Evolutionary conservation across 2,888 invertebrate species (phyloP), one percentile per base, ranked within the genome.

Genomic region (Siphonodentalium dalli): DNA sequence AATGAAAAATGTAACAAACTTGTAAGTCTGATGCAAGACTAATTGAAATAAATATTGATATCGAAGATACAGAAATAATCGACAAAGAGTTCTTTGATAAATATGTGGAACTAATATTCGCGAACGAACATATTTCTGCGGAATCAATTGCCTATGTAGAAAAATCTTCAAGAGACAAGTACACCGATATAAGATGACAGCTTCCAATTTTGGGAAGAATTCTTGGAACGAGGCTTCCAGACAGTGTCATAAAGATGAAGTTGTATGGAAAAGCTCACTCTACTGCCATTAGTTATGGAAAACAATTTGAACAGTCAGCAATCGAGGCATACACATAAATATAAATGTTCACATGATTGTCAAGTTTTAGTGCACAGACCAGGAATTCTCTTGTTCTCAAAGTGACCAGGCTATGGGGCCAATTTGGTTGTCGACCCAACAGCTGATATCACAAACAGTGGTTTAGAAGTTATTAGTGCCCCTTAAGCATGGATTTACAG

Each of bases 141-240:
- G 20, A 28, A 9, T 8, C 5, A 20, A 29, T 28, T 28, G 18
- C 27, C 7, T 7, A 23, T 9, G n/a, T 49, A 11, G 35, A 42
- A 26, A 3, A 26, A 26, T 7, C 28, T n/a, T 42, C 49, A 20
- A 41, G 24, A 27, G 41, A 38, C 27, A 48, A 24, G 9, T 57
- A 6, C 48, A 48, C 23, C 39, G 35, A 23, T 35, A 20, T 15
- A 52, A 48, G 11, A 8, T 47, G 1, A 52, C 57, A 23, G 38
- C 57, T n/a, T 52, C 52, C 27, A 56, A 56, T 23, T 56, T 56
- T 51, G 51, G 56, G 3, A 56, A 56, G 43, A 33, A 24, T 15
- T 34, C 35, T 28, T n/a, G n/a, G 56, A 34, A 38, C 26, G 3
- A 50, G 28, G 23, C 45, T 47, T 11, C 50, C 43, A 11, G 24